Conservation (phyloP, 2,797 vertebrate genomes). For the Sebastes umbrosus region DNA sequence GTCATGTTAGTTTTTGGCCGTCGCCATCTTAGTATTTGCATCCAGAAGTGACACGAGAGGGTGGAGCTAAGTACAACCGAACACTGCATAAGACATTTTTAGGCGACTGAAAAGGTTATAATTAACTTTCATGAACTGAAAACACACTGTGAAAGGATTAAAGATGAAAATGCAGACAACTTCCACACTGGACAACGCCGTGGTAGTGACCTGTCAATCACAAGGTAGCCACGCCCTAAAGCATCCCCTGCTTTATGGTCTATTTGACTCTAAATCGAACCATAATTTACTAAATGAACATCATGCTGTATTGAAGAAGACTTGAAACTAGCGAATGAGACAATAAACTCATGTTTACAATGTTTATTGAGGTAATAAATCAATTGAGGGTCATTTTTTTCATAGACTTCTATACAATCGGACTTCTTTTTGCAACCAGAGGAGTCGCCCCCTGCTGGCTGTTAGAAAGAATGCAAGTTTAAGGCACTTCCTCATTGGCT, state of each 20-base stretch:
- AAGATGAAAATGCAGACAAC: too few relatives aligned
- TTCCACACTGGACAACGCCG: accelerated
- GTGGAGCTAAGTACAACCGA: not conserved
- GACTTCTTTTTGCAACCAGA: too few relatives aligned
- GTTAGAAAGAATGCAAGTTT: too few relatives aligned
- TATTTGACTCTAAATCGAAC: too few relatives aligned
- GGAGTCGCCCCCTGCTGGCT: too few relatives aligned
- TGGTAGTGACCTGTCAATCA: too few relatives aligned
- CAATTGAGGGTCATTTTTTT: too few relatives aligned
- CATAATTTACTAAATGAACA: too few relatives aligned
- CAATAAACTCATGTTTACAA: not conserved
- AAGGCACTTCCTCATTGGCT: too few relatives aligned
- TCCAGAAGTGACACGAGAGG: not conserved
- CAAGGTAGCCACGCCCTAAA: too few relatives aligned
- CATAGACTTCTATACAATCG: too few relatives aligned
- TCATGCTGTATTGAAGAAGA: too few relatives aligned
- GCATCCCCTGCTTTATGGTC: accelerated
- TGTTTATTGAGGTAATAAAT: not conserved
- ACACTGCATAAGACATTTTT: not conserved
- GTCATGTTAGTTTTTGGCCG: not conserved
- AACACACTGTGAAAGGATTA: not conserved
- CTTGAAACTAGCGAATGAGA: not conserved
- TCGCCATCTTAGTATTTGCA: not conserved
- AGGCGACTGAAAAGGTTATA: not conserved
- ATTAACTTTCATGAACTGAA: not conserved